These are phyloP conservation scores for Ifrita kowaldi DNA, from an alignment of 2,113 vertebrate species.

Conservation along the genomic window DNA sequence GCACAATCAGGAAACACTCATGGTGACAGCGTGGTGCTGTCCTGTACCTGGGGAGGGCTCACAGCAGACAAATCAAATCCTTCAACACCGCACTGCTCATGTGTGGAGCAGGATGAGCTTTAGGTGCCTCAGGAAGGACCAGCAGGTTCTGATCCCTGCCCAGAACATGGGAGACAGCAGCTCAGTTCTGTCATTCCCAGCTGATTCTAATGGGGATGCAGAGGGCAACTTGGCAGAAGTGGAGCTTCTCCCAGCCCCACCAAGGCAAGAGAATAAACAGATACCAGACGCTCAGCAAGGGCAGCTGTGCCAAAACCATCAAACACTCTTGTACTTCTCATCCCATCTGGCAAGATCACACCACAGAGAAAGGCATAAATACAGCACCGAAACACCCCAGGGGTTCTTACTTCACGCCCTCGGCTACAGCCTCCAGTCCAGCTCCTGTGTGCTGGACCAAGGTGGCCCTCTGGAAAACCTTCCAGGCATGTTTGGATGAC, in stretches of 20 bases:
- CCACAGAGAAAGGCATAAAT: background rate
- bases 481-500: background rate
- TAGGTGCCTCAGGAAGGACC: background rate
- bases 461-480: background rate
- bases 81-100: rapidly evolving
- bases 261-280: background rate
- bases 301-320: conserved; percentile 30
- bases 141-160: background rate
- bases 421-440: background rate
- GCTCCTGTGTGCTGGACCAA: background rate
- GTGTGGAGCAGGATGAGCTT: background rate
- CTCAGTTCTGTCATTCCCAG: background rate
- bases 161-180: background rate
- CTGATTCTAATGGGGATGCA: background rate
- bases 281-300: background rate
- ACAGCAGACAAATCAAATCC: background rate
- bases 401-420: background rate
- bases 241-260: background rate
- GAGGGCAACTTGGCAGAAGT: background rate
- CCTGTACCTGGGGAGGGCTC: background rate
- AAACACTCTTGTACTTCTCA: background rate
- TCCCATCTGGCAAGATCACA: background rate
- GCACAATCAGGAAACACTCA: background rate
- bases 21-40: rapidly evolving
- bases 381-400: background rate